Base-by-base conservation (phyloP, 2,888 invertebrate species). In the Napeogenes inachia region DNA sequence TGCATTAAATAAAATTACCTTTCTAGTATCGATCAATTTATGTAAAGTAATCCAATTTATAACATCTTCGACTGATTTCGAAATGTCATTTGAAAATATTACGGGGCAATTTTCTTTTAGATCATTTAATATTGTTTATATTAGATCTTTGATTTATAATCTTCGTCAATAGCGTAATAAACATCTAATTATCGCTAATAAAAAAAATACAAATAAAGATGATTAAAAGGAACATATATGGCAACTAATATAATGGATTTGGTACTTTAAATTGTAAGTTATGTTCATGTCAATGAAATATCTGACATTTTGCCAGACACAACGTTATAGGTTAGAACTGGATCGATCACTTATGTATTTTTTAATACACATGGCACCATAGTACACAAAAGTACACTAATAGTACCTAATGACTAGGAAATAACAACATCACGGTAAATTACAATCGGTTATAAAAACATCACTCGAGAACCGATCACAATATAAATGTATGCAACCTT, bases 401-500 rank as follows among this genome's bases (percentile, higher is more conserved):
- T n/a, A 21, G 4, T 13, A 47, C 47, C 47, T 47, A 47, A 50
- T 50, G 50, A 50, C 50, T 50, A 50, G 50, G 50, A 50, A 30
- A 50, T 50, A 50, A 12, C 42, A 42, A 42, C 42, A 42, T 42
- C 42, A 42, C 42, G 42, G 30, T 50, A 30, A 30, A 50, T 30
- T 50, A 21, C 50, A 30, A 30, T 12, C 50, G 30, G 8, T 50
- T 30, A 30, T 30, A 8, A 47, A 30, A 50, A 30, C 50, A 50
- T 50, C 50, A 50, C 8, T 42, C 42, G 42, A 42, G 8, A 42
- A 42, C 10, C 35, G 35, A 35, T 42, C 10, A 42, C 42, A 42
- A 42, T 42, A 42, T 42, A 35, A 35, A 35, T 10, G 5, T 42
- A 42, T 10, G 12, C 42, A 12, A 3, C 10, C 12, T 10, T 42